Conservation (phyloP, 1,140 invertebrate species). For the Sycophaga agraensis region DNA sequence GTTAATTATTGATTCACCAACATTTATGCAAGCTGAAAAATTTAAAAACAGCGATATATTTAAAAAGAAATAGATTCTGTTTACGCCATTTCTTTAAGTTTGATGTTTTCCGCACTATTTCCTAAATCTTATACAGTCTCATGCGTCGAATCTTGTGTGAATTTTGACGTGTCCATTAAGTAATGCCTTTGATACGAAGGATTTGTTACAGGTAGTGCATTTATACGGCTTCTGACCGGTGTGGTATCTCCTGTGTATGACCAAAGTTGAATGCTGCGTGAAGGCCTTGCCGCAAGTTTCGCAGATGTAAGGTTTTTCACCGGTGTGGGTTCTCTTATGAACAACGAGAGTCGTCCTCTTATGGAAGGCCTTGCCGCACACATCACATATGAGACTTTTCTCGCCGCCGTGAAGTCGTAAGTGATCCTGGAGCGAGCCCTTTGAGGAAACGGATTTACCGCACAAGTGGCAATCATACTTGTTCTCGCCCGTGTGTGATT, state of each 20-base stretch:
- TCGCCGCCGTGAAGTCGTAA: constrained; percentile 62
- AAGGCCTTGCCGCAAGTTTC: constrained; percentile 75
- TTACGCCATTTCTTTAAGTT: too few species aligned
- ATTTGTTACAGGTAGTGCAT: constrained; percentile 61
- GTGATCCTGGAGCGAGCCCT: constrained; percentile 59
- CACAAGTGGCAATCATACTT: constrained; percentile 75
- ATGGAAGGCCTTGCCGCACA: constrained; percentile 77
- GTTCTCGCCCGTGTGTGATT: constrained; percentile 69
- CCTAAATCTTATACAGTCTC: too few species aligned
- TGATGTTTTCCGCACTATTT: too few species aligned
- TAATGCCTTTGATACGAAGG: constrained; percentile 54
- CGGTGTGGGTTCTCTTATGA: constrained; percentile 62
- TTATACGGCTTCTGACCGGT: constrained; percentile 65
- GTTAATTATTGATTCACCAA: too few species aligned
- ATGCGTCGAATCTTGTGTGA: constrained; percentile 26
- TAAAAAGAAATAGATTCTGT: too few species aligned
- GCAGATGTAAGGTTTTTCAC: constrained; percentile 59
- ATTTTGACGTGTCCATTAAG: constrained; percentile 47
- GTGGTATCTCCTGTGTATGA: constrained; percentile 68
- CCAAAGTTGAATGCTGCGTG: constrained; percentile 68
- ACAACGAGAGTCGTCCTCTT: constrained; percentile 66
- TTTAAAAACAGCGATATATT: too few species aligned
- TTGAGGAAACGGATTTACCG: constrained; percentile 53
- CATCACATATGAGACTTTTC: constrained; percentile 63
- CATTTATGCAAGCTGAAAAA: too few species aligned